These are phyloP conservation scores for Prolemur simus DNA, from an alignment of 2,113 vertebrate genomes.

Conservation along the genomic window DNA sequence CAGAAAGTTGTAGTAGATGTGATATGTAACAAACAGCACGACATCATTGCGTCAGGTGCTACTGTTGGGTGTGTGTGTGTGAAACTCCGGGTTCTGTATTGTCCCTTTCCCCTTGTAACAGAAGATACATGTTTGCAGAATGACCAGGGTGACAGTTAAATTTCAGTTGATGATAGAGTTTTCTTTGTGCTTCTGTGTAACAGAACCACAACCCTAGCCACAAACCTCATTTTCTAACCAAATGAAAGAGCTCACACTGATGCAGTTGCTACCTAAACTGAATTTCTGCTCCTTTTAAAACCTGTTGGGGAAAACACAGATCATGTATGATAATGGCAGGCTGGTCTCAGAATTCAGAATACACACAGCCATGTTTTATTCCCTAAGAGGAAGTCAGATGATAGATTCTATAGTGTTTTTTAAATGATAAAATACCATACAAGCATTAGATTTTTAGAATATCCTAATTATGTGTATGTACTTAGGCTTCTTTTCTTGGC, in stretches of 20 bases:
- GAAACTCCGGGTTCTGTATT: not conserved
- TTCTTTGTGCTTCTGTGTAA: not conserved
- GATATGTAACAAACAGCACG: not conserved
- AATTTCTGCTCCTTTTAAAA: slow-evolving; percentile 22
- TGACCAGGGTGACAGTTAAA: not conserved
- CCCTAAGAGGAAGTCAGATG: not conserved
- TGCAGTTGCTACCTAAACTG: not conserved
- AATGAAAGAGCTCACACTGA: not conserved
- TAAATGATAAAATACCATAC: not conserved
- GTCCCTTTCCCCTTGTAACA: not conserved
- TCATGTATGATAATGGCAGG: not conserved
- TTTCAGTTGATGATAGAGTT: not conserved
- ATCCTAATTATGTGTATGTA: not conserved
- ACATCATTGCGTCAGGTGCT: too few species aligned
- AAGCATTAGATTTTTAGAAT: not conserved
- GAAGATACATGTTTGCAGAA: not conserved
- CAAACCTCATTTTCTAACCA: slow-evolving; percentile 42
- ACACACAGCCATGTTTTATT: not conserved
- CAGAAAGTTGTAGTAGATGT: not conserved
- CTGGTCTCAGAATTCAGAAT: slow-evolving; percentile 12
- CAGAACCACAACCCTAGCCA: not conserved
- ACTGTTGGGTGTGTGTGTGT: not conserved
- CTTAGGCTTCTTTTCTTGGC: not conserved
- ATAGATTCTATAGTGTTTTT: not conserved
- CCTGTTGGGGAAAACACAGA: not conserved